Evolutionary conservation across 2,797 vertebrate species (phyloP), one percentile per base, ranked within the genome.

Genomic region (Orientallactaga sibirica): DNA sequence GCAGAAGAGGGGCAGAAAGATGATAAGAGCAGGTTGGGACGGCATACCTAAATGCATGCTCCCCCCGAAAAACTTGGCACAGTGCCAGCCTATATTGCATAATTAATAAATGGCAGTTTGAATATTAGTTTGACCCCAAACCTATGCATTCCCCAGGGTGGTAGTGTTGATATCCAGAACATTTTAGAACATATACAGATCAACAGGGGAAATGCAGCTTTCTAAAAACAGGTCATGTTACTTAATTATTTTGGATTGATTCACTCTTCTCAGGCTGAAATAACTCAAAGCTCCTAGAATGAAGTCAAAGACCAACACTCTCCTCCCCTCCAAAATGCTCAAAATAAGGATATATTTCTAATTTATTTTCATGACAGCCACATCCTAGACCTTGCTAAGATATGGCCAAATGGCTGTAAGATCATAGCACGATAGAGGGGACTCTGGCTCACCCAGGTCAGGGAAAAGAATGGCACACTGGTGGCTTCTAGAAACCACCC

Each of bases 131-230:
- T 41, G 48, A 58, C 37, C n/a, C 6, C 33, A 43, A 20, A 95
- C 43, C 29, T 22, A 14, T 85, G 10, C 25, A 84, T 10, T 92
- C 10, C 73, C 33, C 58, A 7, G 2, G 15, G 2, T 61, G 80
- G 67, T 52, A 7, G 48, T 70, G 12, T 20, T 91, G 64, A 74
- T 68, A 81, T 67, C 29, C 27, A 52, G 10, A 43, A 66, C 5
- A 33, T 80, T 7, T 85, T 71, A 86, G 7, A 88, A 52, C 85
- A 82, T 19, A 81, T 15, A 48, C n/a, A 70, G 61, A 33, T 96
- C 15, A 77, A 41, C 1, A 48, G 27, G 41, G 66, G 37, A 73
- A 61, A 37, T 48, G 10, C 48, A 48, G 48, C 48, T 48, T 48
- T 48, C 48, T 7, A 62, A 5, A 62, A 62, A 62, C 61, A 93